These are phyloP conservation scores for Echeneis naucrates DNA, from an alignment of 2,797 vertebrate species.

Conservation along the genomic window DNA sequence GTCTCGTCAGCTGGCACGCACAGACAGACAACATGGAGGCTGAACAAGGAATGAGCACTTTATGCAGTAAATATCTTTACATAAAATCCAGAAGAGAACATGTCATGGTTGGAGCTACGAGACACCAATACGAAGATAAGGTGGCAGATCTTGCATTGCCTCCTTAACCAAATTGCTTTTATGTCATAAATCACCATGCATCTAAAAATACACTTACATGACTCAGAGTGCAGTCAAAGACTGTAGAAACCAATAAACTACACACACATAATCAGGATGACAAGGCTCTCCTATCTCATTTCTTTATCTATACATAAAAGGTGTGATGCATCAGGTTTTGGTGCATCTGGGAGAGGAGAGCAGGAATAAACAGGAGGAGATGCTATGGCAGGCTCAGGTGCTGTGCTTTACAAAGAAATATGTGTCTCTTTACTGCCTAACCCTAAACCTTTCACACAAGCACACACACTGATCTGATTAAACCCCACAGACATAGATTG, in stretches of 20 bases:
- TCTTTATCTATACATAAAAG: slow-evolving; percentile 22
- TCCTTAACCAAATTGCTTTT: slow-evolving; percentile 58
- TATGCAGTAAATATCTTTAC: background rate
- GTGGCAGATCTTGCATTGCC: slow-evolving; percentile 7
- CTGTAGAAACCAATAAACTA: slow-evolving; percentile 6
- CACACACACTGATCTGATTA: slow-evolving; percentile 73
- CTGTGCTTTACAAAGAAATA: slow-evolving; percentile 55
- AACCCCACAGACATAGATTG: slow-evolving; percentile 71
- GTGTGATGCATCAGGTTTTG: slow-evolving; percentile 10
- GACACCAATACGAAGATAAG: background rate
- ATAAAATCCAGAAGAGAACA: background rate
- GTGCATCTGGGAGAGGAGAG: background rate
- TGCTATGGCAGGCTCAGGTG: slow-evolving; percentile 25
- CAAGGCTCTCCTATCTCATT: background rate
- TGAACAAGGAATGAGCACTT: background rate
- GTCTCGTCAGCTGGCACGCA: background rate
- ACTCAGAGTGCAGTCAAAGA: slow-evolving; percentile 7
- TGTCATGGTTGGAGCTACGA: slow-evolving; percentile 19
- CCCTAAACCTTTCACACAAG: slow-evolving; percentile 28
- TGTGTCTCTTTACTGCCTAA: slow-evolving; percentile 42
- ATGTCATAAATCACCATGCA: slow-evolving; percentile 42
- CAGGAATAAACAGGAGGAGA: slow-evolving; percentile 11
- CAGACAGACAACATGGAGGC: background rate
- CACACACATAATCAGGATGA: slow-evolving; percentile 8
- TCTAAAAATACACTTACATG: slow-evolving; percentile 18